phyloP scores from a whole-genome alignment of 2,797 vertebrate species.

The Tangara arthus region DNA sequence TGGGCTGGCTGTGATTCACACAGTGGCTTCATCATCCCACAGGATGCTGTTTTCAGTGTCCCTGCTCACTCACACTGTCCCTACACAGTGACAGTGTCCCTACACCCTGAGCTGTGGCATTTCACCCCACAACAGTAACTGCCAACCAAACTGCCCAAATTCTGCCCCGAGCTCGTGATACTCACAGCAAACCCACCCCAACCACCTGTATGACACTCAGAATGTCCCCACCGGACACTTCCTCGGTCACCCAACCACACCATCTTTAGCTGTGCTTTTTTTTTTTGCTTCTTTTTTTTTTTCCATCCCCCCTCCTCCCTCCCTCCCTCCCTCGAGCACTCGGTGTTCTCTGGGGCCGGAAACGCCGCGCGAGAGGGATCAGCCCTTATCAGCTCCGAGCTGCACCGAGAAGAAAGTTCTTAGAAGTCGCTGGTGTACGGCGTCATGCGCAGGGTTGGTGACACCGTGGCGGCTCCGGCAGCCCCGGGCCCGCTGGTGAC shows the following conservation, averaged over 20 bases:
- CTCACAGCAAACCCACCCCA: not conserved
- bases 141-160: not conserved
- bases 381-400: constrained; percentile 18
- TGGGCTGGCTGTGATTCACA: not conserved
- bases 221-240: not conserved
- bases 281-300: not conserved
- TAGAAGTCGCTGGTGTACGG: not conserved
- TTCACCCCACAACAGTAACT: too few relatives aligned
- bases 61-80: not conserved
- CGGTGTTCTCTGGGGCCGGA: constrained; percentile 35
- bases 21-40: rapidly evolving
- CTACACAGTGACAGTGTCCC: not conserved
- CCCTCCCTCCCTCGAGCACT: not conserved
- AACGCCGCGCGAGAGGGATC: not conserved
- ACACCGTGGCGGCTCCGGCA: not conserved
- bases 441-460: not conserved
- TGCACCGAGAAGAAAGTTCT: constrained; percentile 22
- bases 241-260: not conserved
- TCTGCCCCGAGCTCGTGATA: rapidly evolving
- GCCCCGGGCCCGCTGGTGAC: not conserved
- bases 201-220: rapidly evolving
- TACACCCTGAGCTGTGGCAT: rapidly evolving
- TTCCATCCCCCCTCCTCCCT: not conserved
- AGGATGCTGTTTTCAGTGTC: rapidly evolving
- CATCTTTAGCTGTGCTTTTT: rapidly evolving